A percentile compares a stretch with the other conserved stretches of the same genome.
These are phyloP conservation scores for Scomberomorus guttatus DNA, from an alignment of 2,797 vertebrate genomes.

Conservation along the genomic window DNA sequence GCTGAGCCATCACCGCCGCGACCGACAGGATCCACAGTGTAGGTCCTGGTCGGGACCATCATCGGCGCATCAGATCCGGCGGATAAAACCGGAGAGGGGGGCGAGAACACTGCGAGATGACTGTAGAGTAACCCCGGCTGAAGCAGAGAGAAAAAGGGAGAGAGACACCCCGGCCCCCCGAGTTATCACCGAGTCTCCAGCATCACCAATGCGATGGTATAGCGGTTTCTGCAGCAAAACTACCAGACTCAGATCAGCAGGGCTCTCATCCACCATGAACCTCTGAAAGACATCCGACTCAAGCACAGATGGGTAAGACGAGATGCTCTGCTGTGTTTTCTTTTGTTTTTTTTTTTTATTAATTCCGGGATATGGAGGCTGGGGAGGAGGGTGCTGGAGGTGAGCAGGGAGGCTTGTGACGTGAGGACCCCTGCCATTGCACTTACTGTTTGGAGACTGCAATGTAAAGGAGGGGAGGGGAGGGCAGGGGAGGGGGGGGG, in stretches of 20 bases:
- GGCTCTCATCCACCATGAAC: slow-evolving; percentile 70
- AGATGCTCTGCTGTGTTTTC: slow-evolving; percentile 18
- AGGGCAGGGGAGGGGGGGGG: background rate
- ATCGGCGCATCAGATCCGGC: slow-evolving; percentile 33
- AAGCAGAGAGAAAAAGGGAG: background rate
- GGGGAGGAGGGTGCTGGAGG: background rate
- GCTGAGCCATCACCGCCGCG: slow-evolving; percentile 34
- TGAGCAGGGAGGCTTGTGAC: slow-evolving; percentile 21
- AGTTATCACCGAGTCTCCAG: slow-evolving; percentile 48
- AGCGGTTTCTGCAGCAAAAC: slow-evolving; percentile 52
- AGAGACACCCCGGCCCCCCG: slow-evolving; percentile 25
- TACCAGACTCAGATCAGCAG: slow-evolving; percentile 49
- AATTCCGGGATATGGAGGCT: slow-evolving; percentile 19
- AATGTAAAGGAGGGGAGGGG: background rate
- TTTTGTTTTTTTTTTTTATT: background rate
- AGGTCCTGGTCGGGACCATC: slow-evolving; percentile 53
- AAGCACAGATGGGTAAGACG: slow-evolving; percentile 81
- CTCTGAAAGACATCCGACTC: slow-evolving; percentile 75
- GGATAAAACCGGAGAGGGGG: slow-evolving; percentile 17
- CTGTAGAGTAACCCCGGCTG: slow-evolving; percentile 30
- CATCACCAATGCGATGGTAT: slow-evolving; percentile 69
- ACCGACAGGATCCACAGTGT: slow-evolving; percentile 34
- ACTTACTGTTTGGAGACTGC: slow-evolving; percentile 23
- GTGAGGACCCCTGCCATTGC: slow-evolving; percentile 40
- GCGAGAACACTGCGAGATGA: slow-evolving; percentile 25